Base-by-base conservation (phyloP, 2,113 vertebrate species). In the Tragelaphus scriptus region DNA sequence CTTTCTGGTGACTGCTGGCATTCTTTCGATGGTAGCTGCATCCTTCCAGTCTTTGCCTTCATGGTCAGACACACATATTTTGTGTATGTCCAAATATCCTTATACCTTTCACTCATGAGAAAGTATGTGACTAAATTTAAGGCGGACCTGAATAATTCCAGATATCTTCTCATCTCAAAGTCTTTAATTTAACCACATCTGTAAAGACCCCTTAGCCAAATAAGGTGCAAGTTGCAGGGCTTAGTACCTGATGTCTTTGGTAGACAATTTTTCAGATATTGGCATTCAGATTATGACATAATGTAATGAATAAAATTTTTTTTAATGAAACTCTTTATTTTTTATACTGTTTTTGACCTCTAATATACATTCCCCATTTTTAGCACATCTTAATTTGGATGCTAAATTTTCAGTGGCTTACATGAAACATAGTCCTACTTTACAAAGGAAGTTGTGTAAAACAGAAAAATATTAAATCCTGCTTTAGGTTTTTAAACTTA, bases 101-200 rank as follows among this genome's bases (percentile, higher is more conserved):
- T 58, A 15, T 14, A 11, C 28, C 12, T 63, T 16, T 32, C 9
- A 30, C 32, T 71, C 36, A 40, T 16, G 47, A 71, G 36, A 61
- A 82, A 90, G 59, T 19, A 19, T 9, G 11, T 17, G 49, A 40
- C 21, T 53, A 4, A 16, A 16, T n/a, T 58, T 32, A 81, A 15
- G 5, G 7, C 16, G 4, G 4, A 44, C 15, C 0, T 2, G 19
- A 58, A n/a, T 13, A 36, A 88, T 49, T 10, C 11, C 5, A 23
- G 49, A 55, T 14, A 68, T 30, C 32, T 49, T 6, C 12, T 84
- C 7, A 56, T 85, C 9, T 61, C 58, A 44, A 56, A 77, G 61
- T 59, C 36, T n/a, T 84, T 44, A 19, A 19, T 30, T 81, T 23
- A 32, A 23, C 6, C 30, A 26, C 6, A 9, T 26, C n/a, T 44